Evolutionary conservation across 2,113 vertebrate species (phyloP), one percentile per base, ranked within the genome.

Genomic region (Scomber scombrus): DNA sequence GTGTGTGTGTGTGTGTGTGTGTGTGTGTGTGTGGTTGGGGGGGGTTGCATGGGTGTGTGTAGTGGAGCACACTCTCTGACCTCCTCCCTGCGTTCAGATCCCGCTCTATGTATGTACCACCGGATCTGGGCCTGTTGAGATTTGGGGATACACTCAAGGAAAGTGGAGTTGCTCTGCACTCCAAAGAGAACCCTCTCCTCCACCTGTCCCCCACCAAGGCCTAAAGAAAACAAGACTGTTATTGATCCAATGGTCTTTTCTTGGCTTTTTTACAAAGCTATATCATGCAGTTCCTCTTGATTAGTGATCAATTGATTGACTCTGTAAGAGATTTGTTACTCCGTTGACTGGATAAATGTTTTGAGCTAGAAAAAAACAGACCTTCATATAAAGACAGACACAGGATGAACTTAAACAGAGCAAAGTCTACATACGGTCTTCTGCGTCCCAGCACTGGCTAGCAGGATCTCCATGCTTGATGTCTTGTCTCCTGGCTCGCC

Each of bases 81-180:
- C 97, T 99, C 97, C 77, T 99, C 97, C 78, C 89, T 95, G 65
- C 91, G 95, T 47, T 99, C 97, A 43, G 96, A 95, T 91, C 96
- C 97, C 68, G 94, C 90, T 72, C 91, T 96, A 86, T 97, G 97
- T 76, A 97, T 78, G 89, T 96, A 97, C 98, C 98, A 99, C 76
- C 93, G 95, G 90, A 98, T 96, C 82, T 95, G 95, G 77, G 98
- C 96, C 95, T 98, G 98, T 61, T 98, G 98, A 75, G 97, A 98
- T 93, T 98, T 99, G 87, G 98, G 97, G 88, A 96, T 93, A 82
- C 98, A 99, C 94, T 99, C 98, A 77, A 99, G 95, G 93, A 99
- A 98, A 15, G 98, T 98, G 60, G 98, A 97, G 94, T 99, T 99
- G 91, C 95, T 97, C 91, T 99, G 97, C 89, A 99, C 96, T 80